Evolutionary conservation across 2,797 vertebrate species (phyloP), one percentile per base, ranked within the genome.

Genomic region (Tadarida brasiliensis): DNA sequence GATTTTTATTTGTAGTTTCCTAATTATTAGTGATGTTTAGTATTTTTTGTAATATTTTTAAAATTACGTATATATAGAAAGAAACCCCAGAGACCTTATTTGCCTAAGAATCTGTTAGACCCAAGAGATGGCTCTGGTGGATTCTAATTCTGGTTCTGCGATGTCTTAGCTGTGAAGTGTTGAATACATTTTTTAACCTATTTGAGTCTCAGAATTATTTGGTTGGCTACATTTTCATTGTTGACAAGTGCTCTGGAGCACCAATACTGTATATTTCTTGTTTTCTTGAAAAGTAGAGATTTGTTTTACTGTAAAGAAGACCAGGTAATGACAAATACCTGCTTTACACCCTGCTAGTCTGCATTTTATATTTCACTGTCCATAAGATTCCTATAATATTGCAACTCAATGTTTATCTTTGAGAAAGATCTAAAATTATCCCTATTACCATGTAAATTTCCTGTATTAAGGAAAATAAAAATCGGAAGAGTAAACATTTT

Each of bases 371-470:
- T 33, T 33, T 87, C 19, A 26, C 3, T 30, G 47, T 63, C 74
- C 70, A 44, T 67, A 16, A 54, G 1, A 15, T 84, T 83, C 4
- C 14, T 74, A 61, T n/a, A 63, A 44, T 49, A 57, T 10, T 44
- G 26, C 7, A 86, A 70, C 15, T 63, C 57, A 11, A 6, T 67
- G 56, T n/a, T 28, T 47, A 85, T 61, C 87, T 77, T 74, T 95
- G 73, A 88, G 61, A 76, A 90, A 61, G 11, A 73, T 56, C 86
- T 70, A 65, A 88, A 90, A 83, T 89, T 89, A 94, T 5, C 39
- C 17, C 33, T 7, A 33, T 59, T 76, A 54, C 1, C 7, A 30
- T 91, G 44, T 49, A 19, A 54, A 4, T 95, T 89, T 83, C 71
- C 11, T 35, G 61, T 78, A 33, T 26, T 74, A 68, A 51, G 15